Base-by-base conservation (phyloP, 2,888 invertebrate species). In the Rhabditoides inermis region DNA sequence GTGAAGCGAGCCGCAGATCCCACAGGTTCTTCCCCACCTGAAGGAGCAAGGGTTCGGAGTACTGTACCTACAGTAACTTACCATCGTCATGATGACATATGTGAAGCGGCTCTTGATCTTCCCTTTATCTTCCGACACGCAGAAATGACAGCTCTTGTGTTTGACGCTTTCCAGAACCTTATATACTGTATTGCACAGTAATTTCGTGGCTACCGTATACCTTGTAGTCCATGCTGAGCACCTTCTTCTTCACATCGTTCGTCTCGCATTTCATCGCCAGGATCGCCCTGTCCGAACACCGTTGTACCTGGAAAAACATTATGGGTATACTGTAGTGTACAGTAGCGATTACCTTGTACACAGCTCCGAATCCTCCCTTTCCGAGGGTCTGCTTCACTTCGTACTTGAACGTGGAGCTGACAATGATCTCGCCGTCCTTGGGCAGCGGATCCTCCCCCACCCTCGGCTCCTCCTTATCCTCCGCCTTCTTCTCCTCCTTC, bases 181-280 rank as follows among this genome's bases (percentile, higher is more conserved):
- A n/a, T n/a, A n/a, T n/a, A n/a, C n/a, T n/a, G n/a, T n/a, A n/a
- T n/a, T n/a, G n/a, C n/a, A n/a, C n/a, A n/a, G n/a, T n/a, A n/a
- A n/a, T n/a, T n/a, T n/a, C n/a, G n/a, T n/a, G n/a, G n/a, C n/a
- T n/a, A n/a, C n/a, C n/a, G n/a, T n/a, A n/a, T n/a, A n/a, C n/a
- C n/a, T 56, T 53, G 37, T 51, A 56, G 45, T 61, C 61, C 58
- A 61, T 61, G 25, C 39, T 45, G 6, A 61, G 49, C n/a, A 63
- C 62, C 56, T 58, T 27, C 45, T 58, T 53, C 45, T 55, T 63
- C 27, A 53, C 49, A 27, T 61, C 45, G 2, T 54, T 42, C 2
- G 63, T 55, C 45, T 68, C 69, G 49, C 65, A 65, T 45, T 69
- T 69, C 60, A 68, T 57, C 5, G 69, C 69, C 28, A 60, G 56